Base-by-base conservation (phyloP, 2,888 invertebrate genomes). In the Gortyna flavago region DNA sequence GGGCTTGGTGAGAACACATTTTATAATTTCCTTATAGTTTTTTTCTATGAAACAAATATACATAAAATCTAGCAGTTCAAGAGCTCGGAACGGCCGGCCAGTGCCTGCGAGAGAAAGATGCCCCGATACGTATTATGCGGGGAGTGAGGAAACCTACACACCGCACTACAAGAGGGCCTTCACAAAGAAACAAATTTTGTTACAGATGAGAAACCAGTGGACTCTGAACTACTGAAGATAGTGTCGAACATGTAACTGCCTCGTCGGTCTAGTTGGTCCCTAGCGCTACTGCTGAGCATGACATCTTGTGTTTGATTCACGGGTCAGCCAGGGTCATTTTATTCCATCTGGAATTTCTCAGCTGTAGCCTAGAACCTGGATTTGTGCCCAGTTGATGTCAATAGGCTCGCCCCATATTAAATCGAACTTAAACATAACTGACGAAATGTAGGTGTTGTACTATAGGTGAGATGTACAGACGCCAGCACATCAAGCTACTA, bases 151-250 rank as follows among this genome's bases (percentile, higher is more conserved):
- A 35, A 38, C 6, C 35, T 38, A 38, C 35, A 38, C 35, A 6
- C 35, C n/a, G n/a, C 35, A 38, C 35, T 38, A 38, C 4, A 38
- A 38, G 6, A 38, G 35, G 35, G 35, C 9, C 41, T 41, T 35
- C 18, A 61, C 48, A 44, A 51, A 75, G 4, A 29, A 48, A 48
- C 51, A 7, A n/a, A 16, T 13, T 11, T 75, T 75, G 75, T 75
- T 75, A n/a, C 75, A 75, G 75, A 75, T 62, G 75, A 51, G 32
- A 75, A 62, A 75, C 62, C 75, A 32, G 62, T 75, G 62, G 75
- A 75, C 51, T 21, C 75, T 41, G 75, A 75, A 75, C 41, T 75
- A 32, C 41, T 75, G 25, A 75, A 75, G 51, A 62, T 75, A 75
- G 51, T 75, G n/a, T 51, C 76, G 16, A 62, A 41, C n/a, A 62